phyloP scores from a whole-genome alignment of 2,113 vertebrate species.

The Lepisosteus osseus region DNA sequence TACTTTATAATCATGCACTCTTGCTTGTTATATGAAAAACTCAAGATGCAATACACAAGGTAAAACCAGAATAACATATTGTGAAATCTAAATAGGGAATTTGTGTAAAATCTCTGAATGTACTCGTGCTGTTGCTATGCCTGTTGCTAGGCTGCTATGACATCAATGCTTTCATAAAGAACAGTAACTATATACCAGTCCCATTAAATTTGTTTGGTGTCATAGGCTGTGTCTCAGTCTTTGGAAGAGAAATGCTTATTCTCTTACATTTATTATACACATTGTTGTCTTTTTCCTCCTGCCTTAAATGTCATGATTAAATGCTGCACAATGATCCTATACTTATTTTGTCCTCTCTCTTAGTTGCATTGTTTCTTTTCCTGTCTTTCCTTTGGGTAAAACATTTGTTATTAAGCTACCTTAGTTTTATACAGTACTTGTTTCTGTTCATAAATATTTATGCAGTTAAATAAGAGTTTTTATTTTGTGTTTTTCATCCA shows the following conservation, averaged over 20 bases:
- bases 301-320: no score
- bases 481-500: no score
- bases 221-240: slow-evolving; percentile 3
- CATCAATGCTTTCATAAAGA: slow-evolving; percentile 7
- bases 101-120: not conserved
- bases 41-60: not conserved
- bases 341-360: no score
- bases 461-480: no score
- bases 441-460: no score
- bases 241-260: not conserved
- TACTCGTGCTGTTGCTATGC: slow-evolving; percentile 5
- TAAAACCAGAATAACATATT: not conserved
- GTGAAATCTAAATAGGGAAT: not conserved
- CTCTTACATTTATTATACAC: not conserved
- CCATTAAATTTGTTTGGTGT: not conserved
- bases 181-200: not conserved
- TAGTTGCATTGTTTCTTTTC: no score
- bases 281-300: no score
- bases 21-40: not conserved
- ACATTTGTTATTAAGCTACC: no score
- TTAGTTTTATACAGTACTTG: no score
- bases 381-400: no score
- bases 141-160: slow-evolving; percentile 7
- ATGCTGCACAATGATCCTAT: no score
- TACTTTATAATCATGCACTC: not conserved